Evolutionary conservation across 2,888 invertebrate genomes (phyloP).

Genomic region (Xylota sylvarum): DNA sequence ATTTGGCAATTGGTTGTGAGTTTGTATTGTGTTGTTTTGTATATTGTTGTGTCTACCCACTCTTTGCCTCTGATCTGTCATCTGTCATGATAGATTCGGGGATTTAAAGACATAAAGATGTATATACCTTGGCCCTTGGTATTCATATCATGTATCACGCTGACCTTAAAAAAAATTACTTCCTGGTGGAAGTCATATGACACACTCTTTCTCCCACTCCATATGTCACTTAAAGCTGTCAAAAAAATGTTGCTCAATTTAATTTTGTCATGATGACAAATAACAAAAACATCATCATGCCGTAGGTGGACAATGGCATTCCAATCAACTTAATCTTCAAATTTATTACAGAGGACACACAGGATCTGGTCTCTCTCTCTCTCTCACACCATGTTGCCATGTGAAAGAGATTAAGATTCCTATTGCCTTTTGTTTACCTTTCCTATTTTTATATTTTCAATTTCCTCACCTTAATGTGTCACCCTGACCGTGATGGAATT

Average conservation of each 20-base stretch:
- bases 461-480: conserved; percentile 64
- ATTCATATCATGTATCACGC: too few relatives aligned
- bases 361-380: not conserved
- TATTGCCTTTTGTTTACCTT: conserved; percentile 14
- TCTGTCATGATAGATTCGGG: too few relatives aligned
- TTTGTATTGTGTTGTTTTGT: too few relatives aligned
- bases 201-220: too few relatives aligned
- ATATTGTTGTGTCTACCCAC: too few relatives aligned
- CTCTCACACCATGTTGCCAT: not conserved
- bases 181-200: too few relatives aligned
- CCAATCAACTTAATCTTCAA: conserved; percentile 35
- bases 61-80: too few relatives aligned
- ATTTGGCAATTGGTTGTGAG: too few relatives aligned
- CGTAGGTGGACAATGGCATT: conserved; percentile 25
- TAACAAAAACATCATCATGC: not conserved
- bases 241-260: not conserved
- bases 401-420: conserved; percentile 5
- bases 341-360: conserved; percentile 2
- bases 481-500: conserved; percentile 52
- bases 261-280: not conserved
- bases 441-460: conserved; percentile 48
- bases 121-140: too few relatives aligned
- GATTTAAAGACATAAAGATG: too few relatives aligned
- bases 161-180: too few relatives aligned
- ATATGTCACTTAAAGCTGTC: too few relatives aligned